A percentile compares a stretch with the other conserved stretches of the same genome.
phyloP scores from a whole-genome alignment of 2,113 vertebrate genomes.

The Anarrhichthys ocellatus region DNA sequence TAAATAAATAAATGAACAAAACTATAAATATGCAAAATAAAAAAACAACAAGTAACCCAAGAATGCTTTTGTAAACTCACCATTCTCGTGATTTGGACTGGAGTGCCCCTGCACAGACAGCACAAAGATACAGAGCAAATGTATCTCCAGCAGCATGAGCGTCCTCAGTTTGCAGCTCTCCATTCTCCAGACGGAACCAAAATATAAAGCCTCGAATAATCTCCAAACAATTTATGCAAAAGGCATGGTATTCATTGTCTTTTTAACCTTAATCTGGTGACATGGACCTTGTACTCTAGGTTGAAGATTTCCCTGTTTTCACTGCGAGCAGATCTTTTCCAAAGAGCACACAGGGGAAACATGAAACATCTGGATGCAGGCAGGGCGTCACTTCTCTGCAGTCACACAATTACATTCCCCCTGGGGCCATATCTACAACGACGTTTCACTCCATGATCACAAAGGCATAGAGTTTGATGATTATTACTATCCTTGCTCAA shows the following conservation, averaged over 20 bases:
- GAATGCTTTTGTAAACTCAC: constrained; percentile 60
- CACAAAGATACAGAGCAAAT: constrained; percentile 62
- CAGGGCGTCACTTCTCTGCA: constrained; percentile 68
- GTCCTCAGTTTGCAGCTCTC: constrained; percentile 47
- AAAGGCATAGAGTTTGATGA: constrained; percentile 1
- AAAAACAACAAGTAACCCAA: not conserved
- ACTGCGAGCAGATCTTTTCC: constrained; percentile 26
- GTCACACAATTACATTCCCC: constrained; percentile 46
- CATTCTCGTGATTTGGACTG: constrained; percentile 49
- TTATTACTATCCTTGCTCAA: not conserved
- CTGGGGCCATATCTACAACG: constrained; percentile 27
- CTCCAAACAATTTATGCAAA: constrained; percentile 12
- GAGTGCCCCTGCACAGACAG: constrained; percentile 45
- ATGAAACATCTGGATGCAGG: constrained; percentile 82
- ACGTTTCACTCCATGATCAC: constrained; percentile 37
- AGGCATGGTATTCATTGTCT: not conserved
- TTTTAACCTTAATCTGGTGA: constrained; percentile 8
- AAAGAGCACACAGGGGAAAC: constrained; percentile 64
- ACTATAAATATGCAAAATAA: not conserved
- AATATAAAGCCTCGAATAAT: not conserved
- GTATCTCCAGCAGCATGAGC: constrained; percentile 62
- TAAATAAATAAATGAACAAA: not conserved
- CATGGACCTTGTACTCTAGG: constrained; percentile 1
- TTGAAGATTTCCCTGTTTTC: constrained; percentile 5
- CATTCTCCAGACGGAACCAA: constrained; percentile 61